Base-by-base conservation (phyloP, 2,888 invertebrate genomes). In the Zhengitettix transpicula region DNA sequence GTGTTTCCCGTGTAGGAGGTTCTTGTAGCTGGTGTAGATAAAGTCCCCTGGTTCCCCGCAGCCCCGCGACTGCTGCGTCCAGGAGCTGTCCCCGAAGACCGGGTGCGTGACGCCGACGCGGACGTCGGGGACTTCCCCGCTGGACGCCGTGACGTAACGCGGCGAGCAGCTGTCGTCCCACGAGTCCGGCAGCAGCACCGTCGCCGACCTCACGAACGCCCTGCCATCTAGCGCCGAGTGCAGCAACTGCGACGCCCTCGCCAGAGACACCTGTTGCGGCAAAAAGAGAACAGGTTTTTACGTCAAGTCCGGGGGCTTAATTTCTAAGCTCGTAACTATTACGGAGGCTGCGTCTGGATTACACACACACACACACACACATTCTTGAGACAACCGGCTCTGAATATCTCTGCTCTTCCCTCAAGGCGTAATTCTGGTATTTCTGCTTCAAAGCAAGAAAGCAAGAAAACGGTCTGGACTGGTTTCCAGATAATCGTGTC, bases 31-130 rank as follows among this genome's bases (percentile, higher is more conserved):
- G 28, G 80, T 64, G 65, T 77, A 79, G 55, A 83, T 78, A 68
- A 79, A 81, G 66, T 81, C 79, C 0, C 82, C 83, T 9, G 68
- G 70, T 64, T 76, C 73, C 7, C 81, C 81, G 65, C 83, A 83
- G 10, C 80, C 80, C 40, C 77, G 73, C 7, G 78, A 78, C 68
- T 82, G 82, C 66, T 81, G 78, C 1, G 82, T 82, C 77, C 79
- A 82, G n/a, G 79, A 73, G 11, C 71, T 67, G 66, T 76, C 73
- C 7, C 74, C 74, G 62, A 78, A 78, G 54, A 79, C 71, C 9
- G 77, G 75, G 64, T 80, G 77, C 40, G 77, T 75, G 10, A 71
- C 69, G 8, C 76, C 76, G 28, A 79, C 71, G 41, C 77, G 68
- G 55, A 83, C 71, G 66, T 83, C 81, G 11, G 79, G 74, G 41